Evolutionary conservation across 2,113 vertebrate genomes (phyloP).

Genomic region (Aegypius monachus): DNA sequence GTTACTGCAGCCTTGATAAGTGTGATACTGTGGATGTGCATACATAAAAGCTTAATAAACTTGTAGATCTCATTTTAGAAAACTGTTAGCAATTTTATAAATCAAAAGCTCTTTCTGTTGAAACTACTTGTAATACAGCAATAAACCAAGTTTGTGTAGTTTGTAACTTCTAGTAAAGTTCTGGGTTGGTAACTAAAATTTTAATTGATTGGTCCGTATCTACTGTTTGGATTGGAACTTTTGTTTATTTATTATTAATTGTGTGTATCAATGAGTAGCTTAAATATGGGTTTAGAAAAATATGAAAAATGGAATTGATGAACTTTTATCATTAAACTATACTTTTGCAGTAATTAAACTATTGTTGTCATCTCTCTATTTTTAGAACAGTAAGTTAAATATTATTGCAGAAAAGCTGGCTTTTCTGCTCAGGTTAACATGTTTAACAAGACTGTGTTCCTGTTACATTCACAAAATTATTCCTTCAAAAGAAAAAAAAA

Average conservation of each 20-base stretch:
- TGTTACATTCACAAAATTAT: background rate
- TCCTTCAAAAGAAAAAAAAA: background rate
- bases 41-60: background rate
- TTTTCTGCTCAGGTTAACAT: background rate
- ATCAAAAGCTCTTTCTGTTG: constrained; percentile 17
- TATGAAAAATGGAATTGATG: background rate
- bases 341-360: background rate
- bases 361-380: background rate
- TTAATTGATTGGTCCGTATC: constrained; percentile 10
- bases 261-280: background rate
- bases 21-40: background rate
- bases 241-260: background rate
- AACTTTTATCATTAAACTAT: background rate
- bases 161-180: constrained; percentile 50
- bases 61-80: constrained; percentile 35
- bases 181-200: constrained; percentile 11
- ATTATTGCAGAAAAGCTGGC: background rate
- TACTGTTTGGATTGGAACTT: constrained; percentile 32
- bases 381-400: background rate
- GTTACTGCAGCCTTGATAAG: background rate
- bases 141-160: constrained; percentile 12
- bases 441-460: background rate
- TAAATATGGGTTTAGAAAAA: background rate
- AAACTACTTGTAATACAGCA: constrained; percentile 7
- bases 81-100: background rate